Conservation (phyloP, 2,797 vertebrate genomes). For the Salarias fasciatus region DNA sequence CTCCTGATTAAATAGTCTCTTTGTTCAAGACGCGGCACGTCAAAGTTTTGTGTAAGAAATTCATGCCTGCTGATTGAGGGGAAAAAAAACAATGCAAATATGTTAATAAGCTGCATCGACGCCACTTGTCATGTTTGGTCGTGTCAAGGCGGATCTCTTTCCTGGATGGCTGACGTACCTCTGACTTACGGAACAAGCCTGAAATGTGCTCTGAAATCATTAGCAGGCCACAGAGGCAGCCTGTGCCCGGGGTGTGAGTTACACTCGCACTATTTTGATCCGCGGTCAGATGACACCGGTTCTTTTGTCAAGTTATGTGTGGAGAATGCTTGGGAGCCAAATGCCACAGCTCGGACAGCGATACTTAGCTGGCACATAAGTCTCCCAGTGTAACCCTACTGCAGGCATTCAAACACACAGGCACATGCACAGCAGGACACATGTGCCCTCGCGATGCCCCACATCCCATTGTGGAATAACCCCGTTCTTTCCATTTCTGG, state of each 20-base stretch:
- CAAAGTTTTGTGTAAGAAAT: conserved; percentile 58
- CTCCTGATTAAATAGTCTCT: conserved; percentile 78
- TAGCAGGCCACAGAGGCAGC: conserved; percentile 75
- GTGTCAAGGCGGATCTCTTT: conserved; percentile 64
- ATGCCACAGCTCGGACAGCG: conserved; percentile 67
- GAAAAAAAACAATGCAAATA: conserved; percentile 67
- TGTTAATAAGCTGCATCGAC: conserved; percentile 58
- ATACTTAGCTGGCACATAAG: conserved; percentile 72
- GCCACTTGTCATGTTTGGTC: conserved; percentile 72
- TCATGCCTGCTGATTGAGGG: conserved; percentile 43
- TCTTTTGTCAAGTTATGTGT: conserved; percentile 86
- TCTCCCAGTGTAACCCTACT: conserved; percentile 63
- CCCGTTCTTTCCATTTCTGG: conserved; percentile 69
- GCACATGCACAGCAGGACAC: conserved; percentile 49
- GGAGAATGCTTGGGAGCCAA: conserved; percentile 81
- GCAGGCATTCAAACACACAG: conserved; percentile 20
- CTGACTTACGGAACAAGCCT: conserved; percentile 72
- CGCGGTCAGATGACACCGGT: conserved; percentile 84
- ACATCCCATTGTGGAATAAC: conserved; percentile 57
- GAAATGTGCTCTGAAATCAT: conserved; percentile 85
- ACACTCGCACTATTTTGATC: conserved; percentile 87
- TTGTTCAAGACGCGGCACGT: conserved; percentile 71
- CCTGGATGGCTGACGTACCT: conserved; percentile 72
- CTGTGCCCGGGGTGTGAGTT: conserved; percentile 81
- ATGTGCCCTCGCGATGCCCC: conserved; percentile 43